Evolutionary conservation across 1,140 invertebrate species (phyloP), one percentile per base, ranked within the genome.

Genomic region (Spodoptera litura): DNA sequence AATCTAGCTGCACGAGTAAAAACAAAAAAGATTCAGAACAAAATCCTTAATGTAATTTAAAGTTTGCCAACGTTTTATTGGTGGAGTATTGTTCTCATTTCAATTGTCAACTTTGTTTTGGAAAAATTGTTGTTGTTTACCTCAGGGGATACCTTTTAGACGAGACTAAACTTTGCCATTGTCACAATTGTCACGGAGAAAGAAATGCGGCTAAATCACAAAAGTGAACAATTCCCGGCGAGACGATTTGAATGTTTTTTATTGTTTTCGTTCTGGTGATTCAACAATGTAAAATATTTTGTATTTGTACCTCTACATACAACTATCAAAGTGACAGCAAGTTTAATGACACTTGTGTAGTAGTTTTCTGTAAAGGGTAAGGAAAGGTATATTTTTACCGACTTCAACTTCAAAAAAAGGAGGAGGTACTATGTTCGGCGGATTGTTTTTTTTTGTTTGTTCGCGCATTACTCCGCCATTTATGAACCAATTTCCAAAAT

Each of bases 181-280:
- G 81, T 82, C 78, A 77, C 64, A 82, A 77, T 59, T 82, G 81
- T 75, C 81, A 82, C 73, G 81, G 64, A 56, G 52, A 27, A 38
- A 77, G 59, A 73, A 82, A 52, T 49, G 64, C 31, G 70, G 74
- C 74, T 74, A 68, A 35, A 77, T 58, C 55, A 38, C 35, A 58
- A 77, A 77, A 74, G 61, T 75, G 72, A 62, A 71, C 53, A 68
- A 78, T 64, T 64, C 61, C 61, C 61, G 15, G n/a, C 2, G 61
- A 20, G 38, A 44, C 38, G 38, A 20, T 64, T 64, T 64, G n/a
- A 38, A 62, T 15, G 15, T 44, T 62, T 64, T 44, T 20, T 56
- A 15, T 55, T 55, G n/a, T 56, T 56, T 56, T 20, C 10, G 9
- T 0, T 56, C 20, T 56, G 1, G 6, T 56, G 55, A 15, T 56